Evolutionary conservation across 1,140 invertebrate species (phyloP).

Genomic region (Drosophila athabasca): DNA sequence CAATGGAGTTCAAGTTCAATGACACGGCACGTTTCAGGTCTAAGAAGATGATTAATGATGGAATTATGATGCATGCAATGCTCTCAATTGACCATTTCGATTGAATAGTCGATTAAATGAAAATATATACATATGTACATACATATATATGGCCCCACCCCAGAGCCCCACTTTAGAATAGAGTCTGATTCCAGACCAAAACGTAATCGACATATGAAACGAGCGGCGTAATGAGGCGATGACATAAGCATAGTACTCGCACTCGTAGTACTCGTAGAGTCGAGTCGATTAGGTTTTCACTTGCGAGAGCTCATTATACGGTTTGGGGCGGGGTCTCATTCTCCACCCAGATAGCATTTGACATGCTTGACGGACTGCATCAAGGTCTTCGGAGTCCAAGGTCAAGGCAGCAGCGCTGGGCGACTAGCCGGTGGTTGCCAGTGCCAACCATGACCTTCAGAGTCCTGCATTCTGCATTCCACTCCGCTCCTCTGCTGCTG

Average conservation of each 20-base stretch:
- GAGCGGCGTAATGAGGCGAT: conserved; percentile 41
- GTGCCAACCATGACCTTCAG: conserved; percentile 25
- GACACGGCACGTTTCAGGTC: conserved; percentile 10
- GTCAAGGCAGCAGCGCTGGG: conserved; percentile 6
- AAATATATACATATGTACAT: conserved; percentile 4
- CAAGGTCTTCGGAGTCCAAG: conserved; percentile 15
- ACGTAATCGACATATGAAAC: conserved; percentile 8
- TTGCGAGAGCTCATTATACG: conserved; percentile 11
- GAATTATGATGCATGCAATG: conserved; percentile 22
- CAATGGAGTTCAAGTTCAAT: conserved; percentile 46
- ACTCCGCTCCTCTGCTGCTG: no score
- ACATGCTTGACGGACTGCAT: conserved; percentile 38
- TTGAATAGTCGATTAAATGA: conserved; percentile 27
- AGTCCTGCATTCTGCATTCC: conserved; percentile 6
- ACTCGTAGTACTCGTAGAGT: no score
- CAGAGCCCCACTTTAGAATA: conserved; percentile 4
- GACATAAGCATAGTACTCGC: conserved; percentile 26
- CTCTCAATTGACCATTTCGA: conserved; percentile 27
- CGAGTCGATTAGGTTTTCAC: conserved; percentile 6
- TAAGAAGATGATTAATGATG: conserved; percentile 35
- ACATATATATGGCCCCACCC: conserved; percentile 15
- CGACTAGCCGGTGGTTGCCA: background rate
- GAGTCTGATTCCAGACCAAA: conserved; percentile 22
- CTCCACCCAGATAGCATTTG: conserved; percentile 4
- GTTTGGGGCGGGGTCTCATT: conserved; percentile 19